Conservation (phyloP, 2,113 vertebrate genomes). For the Chaetorhynchus papuensis region DNA sequence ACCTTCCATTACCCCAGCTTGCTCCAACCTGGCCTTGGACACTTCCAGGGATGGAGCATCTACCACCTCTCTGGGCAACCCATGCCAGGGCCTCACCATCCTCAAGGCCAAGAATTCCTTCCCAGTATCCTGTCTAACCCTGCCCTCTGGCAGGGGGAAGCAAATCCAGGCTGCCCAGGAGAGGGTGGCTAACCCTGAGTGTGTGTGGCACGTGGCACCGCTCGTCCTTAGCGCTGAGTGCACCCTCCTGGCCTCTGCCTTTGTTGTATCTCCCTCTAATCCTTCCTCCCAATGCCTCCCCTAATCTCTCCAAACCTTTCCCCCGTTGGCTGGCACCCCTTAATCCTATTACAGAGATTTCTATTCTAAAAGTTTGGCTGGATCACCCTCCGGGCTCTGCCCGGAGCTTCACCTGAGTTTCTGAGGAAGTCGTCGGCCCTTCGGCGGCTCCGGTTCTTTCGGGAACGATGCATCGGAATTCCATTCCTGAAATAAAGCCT, state of each 20-base stretch:
- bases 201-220: not conserved
- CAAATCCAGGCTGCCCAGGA: not conserved
- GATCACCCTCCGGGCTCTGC: not conserved
- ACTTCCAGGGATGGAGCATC: not conserved
- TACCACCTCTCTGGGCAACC: fast-evolving
- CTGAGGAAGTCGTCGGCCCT: not conserved
- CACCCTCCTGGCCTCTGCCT: not conserved
- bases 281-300: not conserved
- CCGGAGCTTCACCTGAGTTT: not conserved
- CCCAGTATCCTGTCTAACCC: not conserved
- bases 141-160: not conserved
- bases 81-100: not conserved
- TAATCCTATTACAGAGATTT: not conserved
- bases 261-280: not conserved
- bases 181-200: not conserved
- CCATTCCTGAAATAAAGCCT: not conserved
- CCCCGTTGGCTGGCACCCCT: not conserved
- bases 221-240: not conserved
- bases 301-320: not conserved
- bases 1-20: fast-evolving
- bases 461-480: not conserved
- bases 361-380: not conserved
- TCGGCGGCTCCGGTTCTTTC: fast-evolving
- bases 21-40: not conserved
- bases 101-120: not conserved